These are phyloP conservation scores for Prosapia bicincta DNA, from an alignment of 2,888 invertebrate species.

Conservation along the genomic window DNA sequence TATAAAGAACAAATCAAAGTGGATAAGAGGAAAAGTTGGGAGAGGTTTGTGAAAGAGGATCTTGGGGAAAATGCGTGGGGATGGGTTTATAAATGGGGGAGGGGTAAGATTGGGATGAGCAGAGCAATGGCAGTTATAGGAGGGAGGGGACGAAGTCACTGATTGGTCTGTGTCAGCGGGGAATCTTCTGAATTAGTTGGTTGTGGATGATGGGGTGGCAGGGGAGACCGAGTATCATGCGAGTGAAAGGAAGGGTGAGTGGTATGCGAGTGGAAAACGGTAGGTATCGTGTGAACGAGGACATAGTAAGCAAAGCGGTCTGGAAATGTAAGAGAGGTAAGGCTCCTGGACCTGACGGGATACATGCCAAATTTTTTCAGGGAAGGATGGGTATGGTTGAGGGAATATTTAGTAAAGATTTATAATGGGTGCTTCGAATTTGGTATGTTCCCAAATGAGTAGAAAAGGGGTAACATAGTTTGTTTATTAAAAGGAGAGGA, in stretches of 20 bases:
- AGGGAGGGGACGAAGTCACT: background rate
- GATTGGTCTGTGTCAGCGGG: background rate
- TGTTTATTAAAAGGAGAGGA: background rate
- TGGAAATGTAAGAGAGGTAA: too few species aligned
- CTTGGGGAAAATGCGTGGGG: background rate
- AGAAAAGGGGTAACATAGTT: background rate
- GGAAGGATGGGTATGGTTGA: too few species aligned
- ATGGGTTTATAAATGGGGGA: background rate
- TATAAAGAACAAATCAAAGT: background rate
- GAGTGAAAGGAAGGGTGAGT: background rate
- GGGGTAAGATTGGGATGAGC: background rate
- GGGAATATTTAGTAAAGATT: too few species aligned
- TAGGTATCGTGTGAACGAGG: too few species aligned
- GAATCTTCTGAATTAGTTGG: background rate
- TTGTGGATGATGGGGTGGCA: background rate
- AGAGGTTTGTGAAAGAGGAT: background rate
- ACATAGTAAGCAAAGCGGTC: too few species aligned
- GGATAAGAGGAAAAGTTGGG: background rate
- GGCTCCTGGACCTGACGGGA: too few species aligned
- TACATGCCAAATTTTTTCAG: too few species aligned
- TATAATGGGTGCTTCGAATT: background rate
- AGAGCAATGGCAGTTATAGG: background rate
- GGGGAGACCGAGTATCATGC: background rate
- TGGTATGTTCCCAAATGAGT: background rate
- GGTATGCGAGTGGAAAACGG: too few species aligned